phyloP scores from a whole-genome alignment of 2,888 invertebrate species.

The Disparrhopalites patrizii region DNA sequence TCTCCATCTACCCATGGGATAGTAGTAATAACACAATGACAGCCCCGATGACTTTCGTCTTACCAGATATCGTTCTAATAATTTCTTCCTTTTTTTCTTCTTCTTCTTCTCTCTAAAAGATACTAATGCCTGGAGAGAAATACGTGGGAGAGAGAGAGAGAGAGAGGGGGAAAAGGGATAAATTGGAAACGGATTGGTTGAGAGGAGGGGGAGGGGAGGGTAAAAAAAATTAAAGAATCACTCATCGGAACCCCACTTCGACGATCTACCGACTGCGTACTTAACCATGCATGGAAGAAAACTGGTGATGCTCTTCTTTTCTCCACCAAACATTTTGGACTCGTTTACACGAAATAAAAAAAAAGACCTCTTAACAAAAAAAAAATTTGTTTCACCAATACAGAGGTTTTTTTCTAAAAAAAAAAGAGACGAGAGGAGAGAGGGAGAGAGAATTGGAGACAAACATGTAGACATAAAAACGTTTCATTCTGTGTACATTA shows the following conservation, averaged over 20 bases:
- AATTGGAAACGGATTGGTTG: not conserved
- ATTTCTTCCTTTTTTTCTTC: too few relatives aligned
- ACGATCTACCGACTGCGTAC: conserved; percentile 11
- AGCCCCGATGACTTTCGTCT: too few relatives aligned
- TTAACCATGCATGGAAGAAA: conserved; percentile 6
- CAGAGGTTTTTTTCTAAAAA: not conserved
- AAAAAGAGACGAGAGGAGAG: not conserved
- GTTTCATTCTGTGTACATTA: not conserved
- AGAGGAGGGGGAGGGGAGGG: not conserved
- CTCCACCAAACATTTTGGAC: too few relatives aligned
- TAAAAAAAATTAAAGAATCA: not conserved
- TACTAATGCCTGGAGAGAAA: too few relatives aligned
- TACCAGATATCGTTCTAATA: too few relatives aligned
- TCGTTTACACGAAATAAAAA: too few relatives aligned
- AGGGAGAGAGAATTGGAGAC: not conserved
- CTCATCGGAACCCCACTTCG: conserved; percentile 10
- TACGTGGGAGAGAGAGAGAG: not conserved
- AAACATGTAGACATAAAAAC: not conserved
- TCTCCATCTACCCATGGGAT: too few relatives aligned
- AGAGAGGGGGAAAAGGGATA: not conserved
- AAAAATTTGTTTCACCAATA: not conserved
- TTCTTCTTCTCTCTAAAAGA: too few relatives aligned
- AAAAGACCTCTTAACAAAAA: not conserved
- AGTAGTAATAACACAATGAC: too few relatives aligned
- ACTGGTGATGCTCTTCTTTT: not conserved